A percentile compares a stretch with the other conserved stretches of the same genome.
Evolutionary conservation across 2,888 invertebrate genomes (phyloP).

Genomic region (Drosophila kanekoi): DNA sequence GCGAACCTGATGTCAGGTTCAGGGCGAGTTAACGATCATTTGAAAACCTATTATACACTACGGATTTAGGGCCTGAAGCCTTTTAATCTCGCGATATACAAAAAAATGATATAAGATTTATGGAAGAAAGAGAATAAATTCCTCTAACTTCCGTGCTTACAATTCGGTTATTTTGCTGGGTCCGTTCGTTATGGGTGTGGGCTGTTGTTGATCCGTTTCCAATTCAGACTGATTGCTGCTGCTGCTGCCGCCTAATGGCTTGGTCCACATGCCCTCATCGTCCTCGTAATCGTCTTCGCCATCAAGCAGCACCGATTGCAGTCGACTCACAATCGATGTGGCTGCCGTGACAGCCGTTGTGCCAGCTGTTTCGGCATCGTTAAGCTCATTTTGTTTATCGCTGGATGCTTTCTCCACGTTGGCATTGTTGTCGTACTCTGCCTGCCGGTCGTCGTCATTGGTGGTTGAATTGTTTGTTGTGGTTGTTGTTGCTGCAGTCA

Average conservation of each 20-base stretch:
- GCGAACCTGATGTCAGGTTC: too few relatives aligned
- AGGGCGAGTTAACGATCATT: too few relatives aligned
- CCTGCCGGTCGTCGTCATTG: conserved; percentile 49
- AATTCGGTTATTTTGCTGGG: conserved; percentile 71
- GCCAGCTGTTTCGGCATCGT: conserved; percentile 37
- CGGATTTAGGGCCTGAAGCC: too few relatives aligned
- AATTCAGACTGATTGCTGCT: conserved; percentile 43
- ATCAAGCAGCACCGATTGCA: conserved; percentile 72
- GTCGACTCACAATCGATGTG: conserved; percentile 59
- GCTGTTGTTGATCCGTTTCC: conserved; percentile 41
- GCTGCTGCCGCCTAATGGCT: conserved; percentile 75
- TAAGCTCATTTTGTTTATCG: conserved; percentile 47
- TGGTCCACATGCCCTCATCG: conserved; percentile 83
- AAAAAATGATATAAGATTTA: too few relatives aligned
- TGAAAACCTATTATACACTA: too few relatives aligned
- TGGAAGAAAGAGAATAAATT: not conserved
- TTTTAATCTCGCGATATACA: too few relatives aligned
- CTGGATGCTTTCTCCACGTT: conserved; percentile 79
- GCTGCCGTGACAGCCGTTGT: conserved; percentile 41
- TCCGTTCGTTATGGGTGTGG: conserved; percentile 64
- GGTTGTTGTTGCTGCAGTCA: conserved; percentile 21
- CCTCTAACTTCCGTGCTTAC: conserved; percentile 51
- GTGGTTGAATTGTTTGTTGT: conserved; percentile 18
- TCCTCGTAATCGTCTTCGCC: conserved; percentile 80
- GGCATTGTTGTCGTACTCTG: conserved; percentile 83